Evolutionary conservation across 2,888 invertebrate genomes (phyloP).

Genomic region (Caenorhabditis zanzibari): DNA sequence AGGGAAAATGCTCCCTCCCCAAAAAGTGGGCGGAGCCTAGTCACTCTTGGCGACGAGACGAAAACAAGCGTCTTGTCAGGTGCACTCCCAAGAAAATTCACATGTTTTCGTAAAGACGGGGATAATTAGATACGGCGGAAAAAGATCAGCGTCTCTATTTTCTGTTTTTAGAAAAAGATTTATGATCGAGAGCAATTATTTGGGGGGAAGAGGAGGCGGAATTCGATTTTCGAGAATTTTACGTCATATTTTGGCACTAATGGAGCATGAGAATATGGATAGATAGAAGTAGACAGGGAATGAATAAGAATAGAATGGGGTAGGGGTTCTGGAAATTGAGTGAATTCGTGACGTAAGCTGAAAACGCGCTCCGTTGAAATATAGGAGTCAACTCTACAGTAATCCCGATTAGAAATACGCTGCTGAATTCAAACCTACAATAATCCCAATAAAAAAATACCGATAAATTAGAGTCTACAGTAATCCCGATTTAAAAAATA

Average conservation of each 20-base stretch:
- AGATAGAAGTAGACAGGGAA: not conserved
- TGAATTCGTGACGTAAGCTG: too few relatives aligned
- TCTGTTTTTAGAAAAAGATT: not conserved
- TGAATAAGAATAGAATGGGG: not conserved
- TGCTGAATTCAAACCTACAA: too few relatives aligned
- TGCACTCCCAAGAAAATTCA: constrained; percentile 14
- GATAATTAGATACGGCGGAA: not conserved
- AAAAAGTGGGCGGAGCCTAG: constrained; percentile 39
- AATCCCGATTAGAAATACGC: too few relatives aligned
- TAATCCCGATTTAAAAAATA: too few relatives aligned
- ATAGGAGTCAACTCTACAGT: too few relatives aligned
- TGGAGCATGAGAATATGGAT: not conserved
- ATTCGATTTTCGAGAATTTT: constrained; percentile 1
- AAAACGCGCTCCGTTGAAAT: too few relatives aligned
- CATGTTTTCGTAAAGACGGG: not conserved
- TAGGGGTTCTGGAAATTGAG: not conserved
- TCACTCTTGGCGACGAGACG: constrained; percentile 12
- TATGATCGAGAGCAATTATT: not conserved
- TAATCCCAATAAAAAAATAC: too few relatives aligned
- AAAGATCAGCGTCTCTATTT: constrained; percentile 1
- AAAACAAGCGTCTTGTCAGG: constrained; percentile 55
- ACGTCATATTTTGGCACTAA: not conserved
- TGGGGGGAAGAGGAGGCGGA: not conserved
- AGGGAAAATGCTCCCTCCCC: too few relatives aligned
- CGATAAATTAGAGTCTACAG: too few relatives aligned